These are phyloP conservation scores for Dipodomys ordii DNA, from an alignment of 2,113 vertebrate species.

Conservation along the genomic window DNA sequence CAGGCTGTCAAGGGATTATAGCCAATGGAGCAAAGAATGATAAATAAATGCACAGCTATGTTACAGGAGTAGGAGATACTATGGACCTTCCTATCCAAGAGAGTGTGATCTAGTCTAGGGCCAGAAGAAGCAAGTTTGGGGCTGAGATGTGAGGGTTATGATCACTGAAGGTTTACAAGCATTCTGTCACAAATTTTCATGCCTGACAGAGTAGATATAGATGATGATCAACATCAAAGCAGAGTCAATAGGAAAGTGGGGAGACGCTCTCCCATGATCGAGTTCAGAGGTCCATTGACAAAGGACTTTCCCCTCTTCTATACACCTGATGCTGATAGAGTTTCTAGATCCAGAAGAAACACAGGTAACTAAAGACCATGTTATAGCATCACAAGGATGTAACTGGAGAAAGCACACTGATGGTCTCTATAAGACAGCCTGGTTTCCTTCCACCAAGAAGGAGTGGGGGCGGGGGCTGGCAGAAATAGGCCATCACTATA, in stretches of 20 bases:
- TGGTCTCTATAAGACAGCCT: slow-evolving; percentile 4
- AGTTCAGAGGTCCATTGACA: neutral
- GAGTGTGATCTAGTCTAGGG: neutral
- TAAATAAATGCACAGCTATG: neutral
- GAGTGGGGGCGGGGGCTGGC: neutral
- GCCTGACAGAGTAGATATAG: neutral
- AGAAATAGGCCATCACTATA: no score
- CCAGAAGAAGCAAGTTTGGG: neutral
- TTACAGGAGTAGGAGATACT: neutral
- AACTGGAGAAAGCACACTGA: slow-evolving; percentile 31
- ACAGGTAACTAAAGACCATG: neutral
- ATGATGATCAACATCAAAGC: neutral
- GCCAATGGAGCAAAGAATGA: neutral
- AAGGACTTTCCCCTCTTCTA: neutral
- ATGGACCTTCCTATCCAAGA: neutral
- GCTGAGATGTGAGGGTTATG: neutral
- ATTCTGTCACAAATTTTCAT: neutral
- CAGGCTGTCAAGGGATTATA: neutral
- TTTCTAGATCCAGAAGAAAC: neutral
- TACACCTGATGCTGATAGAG: neutral
- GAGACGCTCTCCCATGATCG: neutral
- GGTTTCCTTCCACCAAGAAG: slow-evolving; percentile 19
- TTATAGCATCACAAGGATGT: neutral
- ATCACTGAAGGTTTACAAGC: neutral
- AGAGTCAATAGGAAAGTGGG: neutral